Conservation (phyloP, 2,797 vertebrate genomes). For the Sebastes itinus region DNA sequence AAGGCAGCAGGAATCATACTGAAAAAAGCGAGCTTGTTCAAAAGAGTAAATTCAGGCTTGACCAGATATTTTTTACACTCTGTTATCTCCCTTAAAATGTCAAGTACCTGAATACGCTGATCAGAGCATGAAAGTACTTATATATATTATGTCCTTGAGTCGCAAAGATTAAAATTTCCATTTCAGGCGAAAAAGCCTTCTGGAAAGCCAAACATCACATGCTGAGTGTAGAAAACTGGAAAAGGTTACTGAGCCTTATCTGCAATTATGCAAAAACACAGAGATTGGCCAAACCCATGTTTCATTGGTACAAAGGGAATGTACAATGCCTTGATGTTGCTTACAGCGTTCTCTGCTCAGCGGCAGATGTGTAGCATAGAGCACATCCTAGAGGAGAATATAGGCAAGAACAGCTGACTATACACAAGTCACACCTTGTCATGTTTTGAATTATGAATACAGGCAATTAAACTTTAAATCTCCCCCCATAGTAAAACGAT, state of each 20-base stretch:
- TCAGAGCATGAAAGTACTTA: slow-evolving; percentile 74
- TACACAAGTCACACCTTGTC: slow-evolving; percentile 54
- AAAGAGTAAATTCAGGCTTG: slow-evolving; percentile 61
- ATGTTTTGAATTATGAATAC: slow-evolving; percentile 67
- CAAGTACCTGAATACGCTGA: slow-evolving; percentile 76
- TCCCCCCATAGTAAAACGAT: slow-evolving; percentile 47
- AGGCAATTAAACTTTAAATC: slow-evolving; percentile 68
- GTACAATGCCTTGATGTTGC: slow-evolving; percentile 61
- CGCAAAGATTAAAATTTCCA: slow-evolving; percentile 75
- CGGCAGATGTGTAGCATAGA: slow-evolving; percentile 46
- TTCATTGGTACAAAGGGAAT: slow-evolving; percentile 68
- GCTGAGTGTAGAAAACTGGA: slow-evolving; percentile 71
- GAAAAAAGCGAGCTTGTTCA: slow-evolving; percentile 33
- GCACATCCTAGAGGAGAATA: slow-evolving; percentile 71
- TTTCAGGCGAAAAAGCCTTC: slow-evolving; percentile 55
- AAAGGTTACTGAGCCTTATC: slow-evolving; percentile 80
- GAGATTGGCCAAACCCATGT: slow-evolving; percentile 53
- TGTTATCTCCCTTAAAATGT: slow-evolving; percentile 77
- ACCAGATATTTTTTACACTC: slow-evolving; percentile 60
- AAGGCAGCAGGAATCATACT: slow-evolving; percentile 20
- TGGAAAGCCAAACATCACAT: slow-evolving; percentile 67
- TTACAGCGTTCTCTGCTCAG: slow-evolving; percentile 33
- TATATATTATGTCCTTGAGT: slow-evolving; percentile 76
- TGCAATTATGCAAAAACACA: slow-evolving; percentile 78
- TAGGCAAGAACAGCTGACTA: slow-evolving; percentile 63